phyloP scores from a whole-genome alignment of 2,113 vertebrate genomes.

The Mystacornis crossleyi region DNA sequence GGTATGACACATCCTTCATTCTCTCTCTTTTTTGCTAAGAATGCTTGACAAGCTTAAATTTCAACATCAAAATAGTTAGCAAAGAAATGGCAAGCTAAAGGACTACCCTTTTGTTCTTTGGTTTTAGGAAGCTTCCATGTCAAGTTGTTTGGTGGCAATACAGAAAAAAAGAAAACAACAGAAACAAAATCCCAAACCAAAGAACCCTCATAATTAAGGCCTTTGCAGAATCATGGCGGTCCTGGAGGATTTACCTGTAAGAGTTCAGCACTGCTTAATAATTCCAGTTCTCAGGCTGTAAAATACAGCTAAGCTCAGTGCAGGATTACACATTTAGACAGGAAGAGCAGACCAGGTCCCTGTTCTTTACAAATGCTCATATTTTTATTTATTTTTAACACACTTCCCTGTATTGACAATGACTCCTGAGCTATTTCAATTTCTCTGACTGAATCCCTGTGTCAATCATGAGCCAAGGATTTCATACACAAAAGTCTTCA shows the following conservation, averaged over 20 bases:
- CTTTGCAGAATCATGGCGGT: background rate
- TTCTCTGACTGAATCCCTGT: background rate
- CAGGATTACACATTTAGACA: background rate
- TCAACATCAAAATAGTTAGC: constrained; percentile 1
- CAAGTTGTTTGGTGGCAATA: background rate
- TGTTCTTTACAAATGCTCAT: background rate
- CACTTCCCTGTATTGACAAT: background rate
- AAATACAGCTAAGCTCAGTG: background rate
- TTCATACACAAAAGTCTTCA: background rate
- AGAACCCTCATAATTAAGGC: background rate
- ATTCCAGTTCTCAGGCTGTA: background rate
- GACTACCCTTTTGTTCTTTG: background rate
- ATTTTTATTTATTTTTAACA: constrained; percentile 36
- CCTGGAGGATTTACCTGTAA: background rate
- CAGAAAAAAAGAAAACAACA: background rate
- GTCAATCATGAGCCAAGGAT: constrained; percentile 8
- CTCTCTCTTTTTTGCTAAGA: background rate
- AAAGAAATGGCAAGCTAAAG: background rate
- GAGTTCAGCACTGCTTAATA: background rate
- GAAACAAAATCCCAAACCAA: background rate
- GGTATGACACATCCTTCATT: background rate
- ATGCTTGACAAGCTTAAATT: background rate
- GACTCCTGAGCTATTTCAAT: background rate
- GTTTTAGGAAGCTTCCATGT: background rate
- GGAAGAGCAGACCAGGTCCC: background rate